These are phyloP conservation scores for Ametastegia equiseti DNA, from an alignment of 2,888 invertebrate genomes.

Conservation along the genomic window DNA sequence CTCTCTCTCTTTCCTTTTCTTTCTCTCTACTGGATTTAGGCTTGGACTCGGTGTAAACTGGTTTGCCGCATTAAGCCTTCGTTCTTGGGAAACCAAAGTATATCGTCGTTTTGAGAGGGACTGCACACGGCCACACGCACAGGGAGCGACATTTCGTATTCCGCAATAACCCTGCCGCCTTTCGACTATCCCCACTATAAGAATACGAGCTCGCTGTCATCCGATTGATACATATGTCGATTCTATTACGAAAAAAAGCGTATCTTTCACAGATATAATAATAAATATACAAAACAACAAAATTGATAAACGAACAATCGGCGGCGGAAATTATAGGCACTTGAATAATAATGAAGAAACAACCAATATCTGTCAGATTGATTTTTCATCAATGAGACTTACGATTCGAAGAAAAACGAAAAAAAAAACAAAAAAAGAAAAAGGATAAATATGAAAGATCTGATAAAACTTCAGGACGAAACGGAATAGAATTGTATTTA, in stretches of 20 bases:
- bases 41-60: constrained; percentile 21
- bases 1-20: neutral
- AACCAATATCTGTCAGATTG: neutral
- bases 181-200: constrained; percentile 30
- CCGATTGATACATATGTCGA: too few relatives aligned
- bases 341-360: neutral
- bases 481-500: too few relatives aligned
- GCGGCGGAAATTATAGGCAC: too few relatives aligned
- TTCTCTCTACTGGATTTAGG: neutral
- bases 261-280: too few relatives aligned
- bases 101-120: constrained; percentile 37
- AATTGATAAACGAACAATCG: too few relatives aligned
- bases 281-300: neutral
- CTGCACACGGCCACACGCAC: neutral
- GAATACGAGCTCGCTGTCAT: neutral
- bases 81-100: constrained; percentile 37
- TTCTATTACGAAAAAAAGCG: neutral
- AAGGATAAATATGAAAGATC: too few relatives aligned
- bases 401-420: neutral
- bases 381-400: neutral
- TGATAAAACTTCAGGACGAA: too few relatives aligned
- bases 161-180: constrained; percentile 35
- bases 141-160: constrained; percentile 43
- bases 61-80: neutral
- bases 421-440: neutral